phyloP scores from a whole-genome alignment of 1,140 invertebrate species.

The Aricia agestis region DNA sequence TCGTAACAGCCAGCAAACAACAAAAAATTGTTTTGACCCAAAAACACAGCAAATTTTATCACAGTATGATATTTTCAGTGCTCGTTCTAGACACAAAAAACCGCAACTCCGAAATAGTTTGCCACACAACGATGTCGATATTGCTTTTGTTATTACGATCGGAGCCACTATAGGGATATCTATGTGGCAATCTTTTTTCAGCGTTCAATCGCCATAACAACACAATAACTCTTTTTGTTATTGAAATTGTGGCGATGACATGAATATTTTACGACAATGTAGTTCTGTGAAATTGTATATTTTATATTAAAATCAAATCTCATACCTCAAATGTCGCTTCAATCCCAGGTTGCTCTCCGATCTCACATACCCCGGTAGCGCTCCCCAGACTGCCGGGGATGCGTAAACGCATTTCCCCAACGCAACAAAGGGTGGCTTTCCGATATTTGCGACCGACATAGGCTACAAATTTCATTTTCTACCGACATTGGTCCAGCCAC shows the following conservation, averaged over 20 bases:
- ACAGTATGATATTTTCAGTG: not conserved
- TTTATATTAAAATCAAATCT: not conserved
- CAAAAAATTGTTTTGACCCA: not conserved
- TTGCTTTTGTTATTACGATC: conserved; percentile 9
- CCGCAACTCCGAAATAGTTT: conserved; percentile 3
- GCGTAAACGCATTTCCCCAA: too few species aligned
- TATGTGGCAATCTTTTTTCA: not conserved
- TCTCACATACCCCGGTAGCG: too few species aligned
- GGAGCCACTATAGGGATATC: not conserved
- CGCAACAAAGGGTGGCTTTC: too few species aligned
- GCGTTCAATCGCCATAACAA: conserved; percentile 5
- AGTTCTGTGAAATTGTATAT: not conserved
- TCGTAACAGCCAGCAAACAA: not conserved
- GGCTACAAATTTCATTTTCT: too few species aligned
- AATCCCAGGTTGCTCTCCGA: too few species aligned
- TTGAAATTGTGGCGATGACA: not conserved
- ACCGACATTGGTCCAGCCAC: too few species aligned
- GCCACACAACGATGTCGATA: conserved; percentile 1
- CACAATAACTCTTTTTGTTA: conserved; percentile 2
- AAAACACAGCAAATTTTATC: not conserved
- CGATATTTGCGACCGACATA: too few species aligned
- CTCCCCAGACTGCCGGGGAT: too few species aligned
- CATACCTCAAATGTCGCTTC: too few species aligned
- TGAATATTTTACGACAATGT: not conserved
- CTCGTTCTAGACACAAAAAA: conserved; percentile 8